Conservation (phyloP, 2,797 vertebrate genomes). For the Phataginus tetradactyla region DNA sequence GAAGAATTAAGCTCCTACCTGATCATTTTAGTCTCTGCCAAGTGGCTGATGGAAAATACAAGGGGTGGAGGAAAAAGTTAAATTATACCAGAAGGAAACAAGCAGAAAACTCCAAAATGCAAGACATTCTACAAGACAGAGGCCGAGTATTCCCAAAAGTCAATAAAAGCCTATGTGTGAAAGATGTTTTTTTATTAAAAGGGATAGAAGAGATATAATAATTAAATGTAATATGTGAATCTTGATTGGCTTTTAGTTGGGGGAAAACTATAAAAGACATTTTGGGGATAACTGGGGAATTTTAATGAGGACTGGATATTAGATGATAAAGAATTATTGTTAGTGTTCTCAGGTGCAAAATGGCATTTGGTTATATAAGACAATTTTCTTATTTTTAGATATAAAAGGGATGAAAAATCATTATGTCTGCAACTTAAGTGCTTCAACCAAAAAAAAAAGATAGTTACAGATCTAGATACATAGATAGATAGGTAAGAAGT, state of each 20-base stretch:
- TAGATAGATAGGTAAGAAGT: not conserved
- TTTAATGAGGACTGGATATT: not conserved
- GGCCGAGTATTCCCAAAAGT: not conserved
- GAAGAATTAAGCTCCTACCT: not conserved
- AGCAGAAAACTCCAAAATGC: not conserved
- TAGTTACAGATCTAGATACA: not conserved
- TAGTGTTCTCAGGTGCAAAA: not conserved
- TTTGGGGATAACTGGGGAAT: not conserved
- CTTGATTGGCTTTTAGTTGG: not conserved
- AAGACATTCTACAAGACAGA: not conserved
- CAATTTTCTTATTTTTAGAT: not conserved
- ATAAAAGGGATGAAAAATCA: not conserved
- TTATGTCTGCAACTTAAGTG: not conserved
- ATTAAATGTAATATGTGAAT: not conserved
- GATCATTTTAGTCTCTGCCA: not conserved
- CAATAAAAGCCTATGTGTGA: not conserved
- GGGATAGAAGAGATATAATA: not conserved
- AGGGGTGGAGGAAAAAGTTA: not conserved
- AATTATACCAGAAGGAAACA: not conserved
- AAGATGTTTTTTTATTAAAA: not conserved
- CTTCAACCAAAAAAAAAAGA: not conserved
- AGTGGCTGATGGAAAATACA: not conserved
- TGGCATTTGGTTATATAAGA: conserved; percentile 6
- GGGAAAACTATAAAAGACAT: not conserved
- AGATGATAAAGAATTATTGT: not conserved